Evolutionary conservation across 2,797 vertebrate genomes (phyloP).

Genomic region (Bradypodion ventrale): DNA sequence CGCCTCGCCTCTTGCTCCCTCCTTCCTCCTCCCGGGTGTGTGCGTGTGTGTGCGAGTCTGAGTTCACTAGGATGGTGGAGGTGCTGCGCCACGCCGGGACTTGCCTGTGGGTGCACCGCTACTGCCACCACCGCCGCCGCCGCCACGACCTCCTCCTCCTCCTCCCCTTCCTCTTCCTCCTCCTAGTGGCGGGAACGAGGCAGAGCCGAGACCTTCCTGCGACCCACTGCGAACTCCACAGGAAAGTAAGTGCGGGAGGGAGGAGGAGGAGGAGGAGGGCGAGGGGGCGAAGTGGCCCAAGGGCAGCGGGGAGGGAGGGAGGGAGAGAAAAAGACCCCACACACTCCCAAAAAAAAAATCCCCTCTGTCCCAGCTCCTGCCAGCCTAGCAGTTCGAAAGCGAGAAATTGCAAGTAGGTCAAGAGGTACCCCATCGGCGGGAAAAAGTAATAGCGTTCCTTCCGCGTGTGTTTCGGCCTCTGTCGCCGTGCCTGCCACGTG

Average conservation of each 20-base stretch:
- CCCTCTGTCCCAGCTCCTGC: no score
- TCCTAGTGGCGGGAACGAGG: conserved; percentile 79
- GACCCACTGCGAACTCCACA: conserved; percentile 76
- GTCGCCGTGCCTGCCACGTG: no score
- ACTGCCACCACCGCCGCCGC: conserved; percentile 65
- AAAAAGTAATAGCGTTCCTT: no score
- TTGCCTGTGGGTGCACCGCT: conserved; percentile 75
- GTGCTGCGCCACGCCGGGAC: conserved; percentile 77
- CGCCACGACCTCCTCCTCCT: conserved; percentile 64
- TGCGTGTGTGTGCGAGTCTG: no score
- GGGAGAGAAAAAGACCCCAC: no score
- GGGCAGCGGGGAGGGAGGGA: neutral
- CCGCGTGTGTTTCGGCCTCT: neutral
- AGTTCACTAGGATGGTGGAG: conserved; percentile 72
- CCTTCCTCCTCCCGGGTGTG: neutral
- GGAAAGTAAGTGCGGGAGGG: conserved; percentile 82
- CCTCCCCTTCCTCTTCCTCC: conserved; percentile 76
- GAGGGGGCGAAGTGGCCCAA: neutral
- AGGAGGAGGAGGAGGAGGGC: neutral
- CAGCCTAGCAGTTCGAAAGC: no score
- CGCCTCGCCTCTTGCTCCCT: neutral
- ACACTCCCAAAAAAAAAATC: no score
- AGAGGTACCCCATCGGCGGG: no score
- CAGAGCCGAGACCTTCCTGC: conserved; percentile 74
- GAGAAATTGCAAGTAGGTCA: no score